phyloP scores from a whole-genome alignment of 2,888 invertebrate genomes.

The Halictus quadricinctus region DNA sequence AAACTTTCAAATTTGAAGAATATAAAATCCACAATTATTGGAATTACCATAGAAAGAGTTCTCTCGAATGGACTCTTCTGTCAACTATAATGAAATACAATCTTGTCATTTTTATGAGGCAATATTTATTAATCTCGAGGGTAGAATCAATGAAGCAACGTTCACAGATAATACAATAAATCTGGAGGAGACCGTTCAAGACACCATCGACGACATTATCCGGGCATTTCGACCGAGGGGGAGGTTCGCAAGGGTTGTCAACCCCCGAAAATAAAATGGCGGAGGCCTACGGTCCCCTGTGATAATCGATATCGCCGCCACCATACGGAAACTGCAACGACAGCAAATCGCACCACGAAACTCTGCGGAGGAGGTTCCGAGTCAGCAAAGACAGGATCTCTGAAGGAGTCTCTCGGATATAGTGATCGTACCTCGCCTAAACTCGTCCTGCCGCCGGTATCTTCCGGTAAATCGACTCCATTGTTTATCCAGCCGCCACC shows the following conservation, averaged over 20 bases:
- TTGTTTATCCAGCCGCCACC: constrained; percentile 46
- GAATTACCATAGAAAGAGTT: too few relatives aligned
- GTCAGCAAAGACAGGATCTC: constrained; percentile 56
- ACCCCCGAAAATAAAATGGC: not conserved
- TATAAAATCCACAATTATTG: too few relatives aligned
- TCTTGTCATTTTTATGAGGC: too few relatives aligned
- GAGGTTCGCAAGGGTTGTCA: not conserved
- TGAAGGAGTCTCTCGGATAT: constrained; percentile 25
- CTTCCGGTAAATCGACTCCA: constrained; percentile 30
- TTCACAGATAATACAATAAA: not conserved
- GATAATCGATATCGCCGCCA: constrained; percentile 56
- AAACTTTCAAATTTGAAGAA: too few relatives aligned
- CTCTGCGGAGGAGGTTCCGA: constrained; percentile 50
- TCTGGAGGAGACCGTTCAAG: not conserved
- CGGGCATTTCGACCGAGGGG: too few relatives aligned
- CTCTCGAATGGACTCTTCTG: too few relatives aligned
- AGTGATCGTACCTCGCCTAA: constrained; percentile 19
- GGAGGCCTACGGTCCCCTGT: constrained; percentile 43
- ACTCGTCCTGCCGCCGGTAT: not conserved
- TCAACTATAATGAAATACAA: too few relatives aligned
- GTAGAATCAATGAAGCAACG: too few relatives aligned
- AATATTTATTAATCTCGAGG: too few relatives aligned
- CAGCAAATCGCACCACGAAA: constrained; percentile 58
- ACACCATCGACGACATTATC: not conserved
- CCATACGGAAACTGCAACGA: constrained; percentile 40